A percentile compares a stretch with the other conserved stretches of the same genome.
phyloP scores from a whole-genome alignment of 2,113 vertebrate species.

The Xerus inauris region DNA sequence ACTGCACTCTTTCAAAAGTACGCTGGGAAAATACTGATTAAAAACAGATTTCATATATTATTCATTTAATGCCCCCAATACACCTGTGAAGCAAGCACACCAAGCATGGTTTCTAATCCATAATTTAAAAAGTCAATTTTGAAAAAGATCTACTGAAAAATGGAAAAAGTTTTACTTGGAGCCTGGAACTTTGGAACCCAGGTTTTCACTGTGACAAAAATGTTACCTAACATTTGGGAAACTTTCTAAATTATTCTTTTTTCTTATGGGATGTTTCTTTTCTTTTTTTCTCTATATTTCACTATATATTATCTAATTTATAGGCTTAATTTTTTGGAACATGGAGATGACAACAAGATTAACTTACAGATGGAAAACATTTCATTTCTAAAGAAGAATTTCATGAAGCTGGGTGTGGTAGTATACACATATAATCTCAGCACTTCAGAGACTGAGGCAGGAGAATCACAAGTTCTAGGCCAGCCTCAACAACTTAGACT shows the following conservation, averaged over 20 bases:
- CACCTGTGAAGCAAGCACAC: not conserved
- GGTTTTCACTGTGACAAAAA: constrained; percentile 16
- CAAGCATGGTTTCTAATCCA: not conserved
- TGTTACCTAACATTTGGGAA: not conserved
- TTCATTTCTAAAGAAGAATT: not conserved
- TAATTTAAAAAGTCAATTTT: not conserved
- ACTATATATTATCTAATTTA: not conserved
- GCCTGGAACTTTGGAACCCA: not conserved
- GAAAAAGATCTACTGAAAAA: not conserved
- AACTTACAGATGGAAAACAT: not conserved
- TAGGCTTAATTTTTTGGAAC: not conserved
- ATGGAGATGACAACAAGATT: not conserved
- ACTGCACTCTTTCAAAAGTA: constrained; percentile 17
- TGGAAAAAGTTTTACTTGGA: not conserved
- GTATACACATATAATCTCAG: no score
- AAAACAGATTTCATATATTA: not conserved
- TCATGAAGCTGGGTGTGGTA: not conserved
- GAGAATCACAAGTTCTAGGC: no score
- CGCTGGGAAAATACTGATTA: not conserved
- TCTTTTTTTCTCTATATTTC: not conserved
- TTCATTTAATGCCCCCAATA: not conserved
- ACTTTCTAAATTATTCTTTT: not conserved
- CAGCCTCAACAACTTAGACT: no score
- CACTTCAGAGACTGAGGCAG: no score
- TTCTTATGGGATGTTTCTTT: not conserved